These are phyloP conservation scores for Acropternis orthonyx DNA, from an alignment of 2,797 vertebrate genomes.

Conservation along the genomic window DNA sequence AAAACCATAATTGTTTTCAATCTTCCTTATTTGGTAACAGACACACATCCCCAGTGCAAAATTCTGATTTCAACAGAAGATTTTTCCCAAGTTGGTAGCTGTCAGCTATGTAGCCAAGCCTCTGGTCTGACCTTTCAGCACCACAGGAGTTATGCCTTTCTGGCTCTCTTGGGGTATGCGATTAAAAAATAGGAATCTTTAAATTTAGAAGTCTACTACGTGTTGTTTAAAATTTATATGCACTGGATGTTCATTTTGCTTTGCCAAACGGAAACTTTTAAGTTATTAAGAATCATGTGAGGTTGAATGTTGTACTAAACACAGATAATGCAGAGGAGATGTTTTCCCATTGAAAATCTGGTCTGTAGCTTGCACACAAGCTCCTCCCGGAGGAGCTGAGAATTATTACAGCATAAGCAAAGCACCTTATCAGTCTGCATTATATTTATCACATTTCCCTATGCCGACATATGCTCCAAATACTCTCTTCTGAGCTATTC, in stretches of 20 bases:
- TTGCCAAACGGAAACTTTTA: neutral
- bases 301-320: neutral
- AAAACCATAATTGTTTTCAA: neutral
- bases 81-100: neutral
- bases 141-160: neutral
- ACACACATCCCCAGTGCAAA: neutral
- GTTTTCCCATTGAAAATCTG: neutral
- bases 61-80: neutral
- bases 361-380: slow-evolving; percentile 40
- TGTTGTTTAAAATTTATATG: neutral
- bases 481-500: neutral
- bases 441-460: neutral
- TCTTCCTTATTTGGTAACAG: neutral
- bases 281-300: neutral
- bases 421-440: neutral
- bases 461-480: neutral
- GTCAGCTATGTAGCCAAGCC: neutral
- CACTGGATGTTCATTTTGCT: neutral
- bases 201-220: neutral
- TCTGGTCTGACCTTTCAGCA: neutral
- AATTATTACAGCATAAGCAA: neutral
- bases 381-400: slow-evolving; percentile 66
- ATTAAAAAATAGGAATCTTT: neutral
- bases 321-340: neutral
- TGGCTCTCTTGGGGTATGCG: neutral